Evolutionary conservation across 2,113 vertebrate species (phyloP), one percentile per base, ranked within the genome.

Genomic region (Colinus virginianus): DNA sequence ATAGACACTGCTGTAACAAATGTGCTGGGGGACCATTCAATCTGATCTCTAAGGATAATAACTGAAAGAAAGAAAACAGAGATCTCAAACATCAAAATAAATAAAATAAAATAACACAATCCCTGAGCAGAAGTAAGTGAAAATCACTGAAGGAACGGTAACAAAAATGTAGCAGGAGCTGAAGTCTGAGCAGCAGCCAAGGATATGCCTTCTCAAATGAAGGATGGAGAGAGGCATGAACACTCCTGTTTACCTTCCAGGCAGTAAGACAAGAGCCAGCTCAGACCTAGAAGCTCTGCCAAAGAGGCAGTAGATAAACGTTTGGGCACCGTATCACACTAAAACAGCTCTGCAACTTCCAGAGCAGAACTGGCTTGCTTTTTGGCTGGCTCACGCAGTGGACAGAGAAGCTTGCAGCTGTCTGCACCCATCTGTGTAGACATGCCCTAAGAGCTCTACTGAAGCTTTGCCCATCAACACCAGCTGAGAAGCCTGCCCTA

Each of bases 401-500:
- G 63, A 72, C 78, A 66, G 40, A 25, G 67, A 53, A 94, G 63
- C 59, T 85, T 40, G 34, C 32, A 84, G 78, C 75, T 94, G 55
- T 42, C 78, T 62, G 10, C 4, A 2, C 55, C 87, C 93, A 91
- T 90, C 90, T 95, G 91, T 53, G 38, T 62, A 85, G 75, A 67
- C 28, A 70, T 74, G 82, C 40, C 55, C 64, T 77, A 77, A 77
- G 22, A 94, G 59, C 23, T 49, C 82, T 79, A 4, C 23, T 70
- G 93, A 79, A 91, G 19, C 49, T 59, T 69, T 82, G 58, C 87
- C 59, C 40, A 87, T 34, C 78, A 84, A 69, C 63, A 82, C n/a
- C 75, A 91, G 63, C 75, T 94, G 87, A 95, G 84, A 85, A 91
- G 42, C 32, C 2, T 72, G 40, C 32, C 64, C 75, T 79, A 85